Conservation (phyloP, 2,113 vertebrate genomes). For the human (Homo sapiens) region DNA sequence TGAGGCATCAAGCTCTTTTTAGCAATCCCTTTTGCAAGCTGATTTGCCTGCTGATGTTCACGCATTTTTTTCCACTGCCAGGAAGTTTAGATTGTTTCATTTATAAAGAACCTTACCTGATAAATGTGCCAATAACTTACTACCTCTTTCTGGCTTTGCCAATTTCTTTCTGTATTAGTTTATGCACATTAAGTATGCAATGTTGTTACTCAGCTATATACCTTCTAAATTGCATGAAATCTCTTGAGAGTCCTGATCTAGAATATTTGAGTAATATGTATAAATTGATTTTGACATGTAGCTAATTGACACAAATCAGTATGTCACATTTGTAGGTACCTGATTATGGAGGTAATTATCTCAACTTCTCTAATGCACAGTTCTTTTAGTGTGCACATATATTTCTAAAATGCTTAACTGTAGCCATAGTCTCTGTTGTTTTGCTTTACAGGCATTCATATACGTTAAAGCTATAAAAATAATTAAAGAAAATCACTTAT, state of each 20-base stretch:
- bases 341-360: neutral
- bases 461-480: neutral
- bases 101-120: neutral
- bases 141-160: neutral
- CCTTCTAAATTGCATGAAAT: neutral
- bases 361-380: neutral
- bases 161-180: slow-evolving; percentile 29
- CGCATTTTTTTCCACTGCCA: neutral
- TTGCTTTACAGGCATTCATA: neutral
- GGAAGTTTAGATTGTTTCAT: neutral
- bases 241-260: neutral
- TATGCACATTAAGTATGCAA: slow-evolving; percentile 35
- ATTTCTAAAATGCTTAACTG: neutral
- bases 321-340: neutral
- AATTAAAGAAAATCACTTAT: neutral
- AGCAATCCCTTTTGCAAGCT: neutral
- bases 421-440: neutral
- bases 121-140: slow-evolving; percentile 11
- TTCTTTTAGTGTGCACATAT: neutral
- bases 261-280: slow-evolving; percentile 37
- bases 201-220: slow-evolving; percentile 13
- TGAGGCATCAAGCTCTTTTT: neutral
- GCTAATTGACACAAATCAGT: slow-evolving; percentile 55
- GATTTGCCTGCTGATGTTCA: slow-evolving; percentile 15
- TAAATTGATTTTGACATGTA: slow-evolving; percentile 56